phyloP scores from a whole-genome alignment of 2,888 invertebrate species.

The Scelioninae gen. 2 region DNA sequence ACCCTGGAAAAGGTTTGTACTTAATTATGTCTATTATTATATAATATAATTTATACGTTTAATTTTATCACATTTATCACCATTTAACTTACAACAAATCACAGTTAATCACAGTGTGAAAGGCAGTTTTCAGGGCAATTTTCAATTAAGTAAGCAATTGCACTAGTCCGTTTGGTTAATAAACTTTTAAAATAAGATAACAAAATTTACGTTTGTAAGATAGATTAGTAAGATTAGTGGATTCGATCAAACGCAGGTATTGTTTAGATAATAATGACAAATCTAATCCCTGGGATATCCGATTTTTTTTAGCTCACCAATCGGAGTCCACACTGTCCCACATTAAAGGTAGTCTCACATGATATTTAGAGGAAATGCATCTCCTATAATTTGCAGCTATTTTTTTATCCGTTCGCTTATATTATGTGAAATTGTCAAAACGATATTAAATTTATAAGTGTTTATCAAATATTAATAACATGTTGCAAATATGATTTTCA shows the following conservation, averaged over 20 bases:
- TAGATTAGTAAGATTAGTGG: slow-evolving; percentile 60
- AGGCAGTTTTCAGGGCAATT: background rate
- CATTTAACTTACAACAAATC: slow-evolving; percentile 2
- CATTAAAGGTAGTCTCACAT: slow-evolving; percentile 71
- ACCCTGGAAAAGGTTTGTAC: slow-evolving; percentile 92
- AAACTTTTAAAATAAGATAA: slow-evolving; percentile 10
- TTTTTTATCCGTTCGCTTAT: slow-evolving; percentile 76
- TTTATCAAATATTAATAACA: slow-evolving; percentile 9
- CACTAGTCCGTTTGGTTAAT: slow-evolving; percentile 28
- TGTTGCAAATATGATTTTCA: slow-evolving; percentile 16
- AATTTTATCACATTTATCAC: slow-evolving; percentile 8
- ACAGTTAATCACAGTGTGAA: background rate
- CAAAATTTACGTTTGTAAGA: slow-evolving; percentile 14
- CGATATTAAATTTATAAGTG: slow-evolving; percentile 3
- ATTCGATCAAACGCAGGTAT: slow-evolving; percentile 60
- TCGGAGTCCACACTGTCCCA: slow-evolving; percentile 74
- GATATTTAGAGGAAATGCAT: slow-evolving; percentile 68
- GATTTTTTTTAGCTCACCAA: slow-evolving; percentile 73
- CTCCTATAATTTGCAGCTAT: slow-evolving; percentile 67
- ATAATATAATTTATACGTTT: background rate
- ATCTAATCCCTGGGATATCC: slow-evolving; percentile 72
- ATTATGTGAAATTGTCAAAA: slow-evolving; percentile 67
- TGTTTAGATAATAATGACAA: slow-evolving; percentile 62
- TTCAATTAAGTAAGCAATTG: slow-evolving; percentile 13
- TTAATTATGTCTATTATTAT: background rate